Conservation (phyloP, 2,113 vertebrate genomes). For the Siphamia tubifer region DNA sequence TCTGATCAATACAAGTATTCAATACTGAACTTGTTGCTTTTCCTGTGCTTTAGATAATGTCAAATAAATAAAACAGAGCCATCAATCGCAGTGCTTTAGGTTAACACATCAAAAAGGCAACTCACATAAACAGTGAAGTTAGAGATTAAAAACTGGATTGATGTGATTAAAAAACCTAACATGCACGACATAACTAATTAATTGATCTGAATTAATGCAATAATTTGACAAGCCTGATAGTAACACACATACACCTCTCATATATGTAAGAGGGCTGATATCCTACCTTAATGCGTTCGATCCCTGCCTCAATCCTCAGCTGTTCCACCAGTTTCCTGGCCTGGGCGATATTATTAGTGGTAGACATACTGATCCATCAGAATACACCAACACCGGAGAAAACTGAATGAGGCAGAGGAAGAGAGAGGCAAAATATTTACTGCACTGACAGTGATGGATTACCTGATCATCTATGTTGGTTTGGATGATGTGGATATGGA, state of each 20-base stretch:
- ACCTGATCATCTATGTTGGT: background rate
- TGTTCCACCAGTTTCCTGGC: slow-evolving; percentile 97
- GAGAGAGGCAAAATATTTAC: background rate
- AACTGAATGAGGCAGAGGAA: slow-evolving; percentile 43
- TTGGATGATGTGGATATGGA: background rate
- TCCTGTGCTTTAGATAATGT: too few species aligned
- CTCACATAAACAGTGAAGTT: too few species aligned
- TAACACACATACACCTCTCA: background rate
- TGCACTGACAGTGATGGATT: background rate
- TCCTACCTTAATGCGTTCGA: slow-evolving; percentile 92
- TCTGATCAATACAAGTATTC: too few species aligned
- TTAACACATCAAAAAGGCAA: too few species aligned
- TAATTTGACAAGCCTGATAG: too few species aligned
- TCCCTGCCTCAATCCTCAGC: slow-evolving; percentile 93
- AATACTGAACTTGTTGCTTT: too few species aligned
- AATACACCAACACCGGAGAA: slow-evolving; percentile 63
- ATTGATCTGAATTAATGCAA: too few species aligned
- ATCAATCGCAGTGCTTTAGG: too few species aligned
- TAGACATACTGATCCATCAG: slow-evolving; percentile 88
- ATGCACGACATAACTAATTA: too few species aligned
- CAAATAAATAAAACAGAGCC: too few species aligned
- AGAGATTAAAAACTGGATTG: too few species aligned
- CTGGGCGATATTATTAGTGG: slow-evolving; percentile 95
- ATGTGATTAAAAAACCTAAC: too few species aligned
- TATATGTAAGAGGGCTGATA: background rate